phyloP scores from a whole-genome alignment of 2,888 invertebrate genomes.

The Brassicogethes aeneus region DNA sequence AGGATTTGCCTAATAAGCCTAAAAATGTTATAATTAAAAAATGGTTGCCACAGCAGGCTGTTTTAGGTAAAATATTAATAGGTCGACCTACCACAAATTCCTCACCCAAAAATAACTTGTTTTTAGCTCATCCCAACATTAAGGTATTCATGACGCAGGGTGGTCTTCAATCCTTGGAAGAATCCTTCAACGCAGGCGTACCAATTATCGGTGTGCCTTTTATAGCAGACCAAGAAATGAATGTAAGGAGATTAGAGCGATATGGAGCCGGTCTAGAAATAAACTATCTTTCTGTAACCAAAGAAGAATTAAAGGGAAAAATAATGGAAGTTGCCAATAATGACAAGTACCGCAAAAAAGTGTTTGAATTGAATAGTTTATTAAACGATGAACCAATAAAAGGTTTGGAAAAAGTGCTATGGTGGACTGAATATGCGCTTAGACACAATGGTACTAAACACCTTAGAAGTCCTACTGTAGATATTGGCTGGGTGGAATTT shows the following conservation, averaged over 20 bases:
- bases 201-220: constrained; percentile 10
- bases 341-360: constrained; percentile 14
- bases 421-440: constrained; percentile 47
- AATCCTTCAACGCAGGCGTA: constrained; percentile 6
- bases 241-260: constrained; percentile 19
- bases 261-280: constrained; percentile 21
- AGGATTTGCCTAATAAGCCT: constrained; percentile 31
- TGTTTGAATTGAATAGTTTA: constrained; percentile 21
- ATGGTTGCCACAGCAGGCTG: constrained; percentile 43
- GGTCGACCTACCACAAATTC: background rate
- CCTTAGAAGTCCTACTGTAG: constrained; percentile 39
- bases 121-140: constrained; percentile 9
- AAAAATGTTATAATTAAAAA: constrained; percentile 36
- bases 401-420: constrained; percentile 40
- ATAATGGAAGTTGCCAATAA: constrained; percentile 25
- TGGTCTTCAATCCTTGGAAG: constrained; percentile 12
- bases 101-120: background rate
- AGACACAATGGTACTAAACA: constrained; percentile 36
- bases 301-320: constrained; percentile 20
- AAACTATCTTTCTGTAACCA: constrained; percentile 22
- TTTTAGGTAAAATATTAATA: constrained; percentile 32
- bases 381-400: constrained; percentile 36
- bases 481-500: constrained; percentile 35
- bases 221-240: constrained; percentile 26
- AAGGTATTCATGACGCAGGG: constrained; percentile 11